Evolutionary conservation across 2,888 invertebrate genomes (phyloP), one percentile per base, ranked within the genome.

Genomic region (Eupithecia exiguata): DNA sequence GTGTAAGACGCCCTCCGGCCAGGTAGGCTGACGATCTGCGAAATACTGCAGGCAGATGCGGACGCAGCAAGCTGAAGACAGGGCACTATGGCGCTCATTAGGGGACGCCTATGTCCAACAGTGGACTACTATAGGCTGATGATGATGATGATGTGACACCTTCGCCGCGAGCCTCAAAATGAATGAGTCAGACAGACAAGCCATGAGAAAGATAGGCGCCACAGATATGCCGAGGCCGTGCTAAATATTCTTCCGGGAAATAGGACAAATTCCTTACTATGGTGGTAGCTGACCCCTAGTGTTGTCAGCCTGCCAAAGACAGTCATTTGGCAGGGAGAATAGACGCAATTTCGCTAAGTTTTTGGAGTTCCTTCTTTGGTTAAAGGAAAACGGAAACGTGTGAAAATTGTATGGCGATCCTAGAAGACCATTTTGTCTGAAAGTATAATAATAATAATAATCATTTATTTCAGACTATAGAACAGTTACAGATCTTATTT

Each of bases 131-230:
- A n/a, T n/a, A n/a, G n/a, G n/a, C n/a, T n/a, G n/a, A n/a, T n/a
- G n/a, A n/a, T n/a, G n/a, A n/a, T n/a, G n/a, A n/a, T n/a, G n/a
- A n/a, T n/a, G n/a, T n/a, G n/a, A n/a, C 30, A 30, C 4, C 30
- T 30, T 1, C 30, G 30, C 53, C 49, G n/a, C 46, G 16, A 18
- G 1, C 16, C 16, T 46, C 49, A 49, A 49, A 49, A 49, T n/a
- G 21, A n/a, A n/a, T 21, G n/a, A n/a, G 9, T 0, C 53, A 9
- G 53, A 53, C 53, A 53, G 49, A 12, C 40, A 40, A 3, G 12
- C 49, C 46, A 9, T n/a, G n/a, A 49, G n/a, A 46, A 46, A 53
- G 10, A 53, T 53, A 53, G 53, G 53, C 53, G 53, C 53, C 53
- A 21, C 21, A 53, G 3, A n/a, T 21, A 21, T 53, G 9, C 21